Evolutionary conservation across 1,140 invertebrate species (phyloP), one percentile per base, ranked within the genome.

Genomic region (Zaprionus camerounensis): DNA sequence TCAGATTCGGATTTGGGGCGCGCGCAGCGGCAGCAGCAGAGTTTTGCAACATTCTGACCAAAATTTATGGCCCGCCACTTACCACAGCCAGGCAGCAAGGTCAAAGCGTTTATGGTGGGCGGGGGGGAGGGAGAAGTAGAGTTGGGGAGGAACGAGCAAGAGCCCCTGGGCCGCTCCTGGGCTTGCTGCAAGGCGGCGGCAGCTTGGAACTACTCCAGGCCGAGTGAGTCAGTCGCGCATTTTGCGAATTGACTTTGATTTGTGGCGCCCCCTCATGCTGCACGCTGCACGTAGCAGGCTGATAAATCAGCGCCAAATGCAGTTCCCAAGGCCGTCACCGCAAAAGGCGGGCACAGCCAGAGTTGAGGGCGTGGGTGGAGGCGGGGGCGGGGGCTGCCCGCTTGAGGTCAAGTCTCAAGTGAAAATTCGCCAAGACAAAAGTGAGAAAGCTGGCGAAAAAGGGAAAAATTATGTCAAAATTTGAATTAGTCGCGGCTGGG

Each of bases 381-480:
- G 13, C 31, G 31, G 55, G 3, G 36, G 58, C 17, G 31, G 56
- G 5, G 13, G 51, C 51, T 69, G 66, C 59, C 17, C 7, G 38
- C 49, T 81, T 79, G 41, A 90, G 78, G 85, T 90, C 85, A 88
- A 78, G 65, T 81, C 69, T 7, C 26, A 82, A 85, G 85, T 76
- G 85, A 90, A 90, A 90, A 81, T 90, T 80, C 64, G 62, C 41
- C n/a, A 46, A 77, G 67, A 75, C 77, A 86, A 81, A 85, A 76
- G 81, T 78, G 85, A 90, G 81, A 90, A 88, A 88, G 84, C 71
- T 79, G 53, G 65, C 62, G 41, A 59, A 51, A 57, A 69, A 71
- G 58, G 31, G 51, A 79, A 71, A 90, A 90, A 85, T 90, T 90
- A 90, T 90, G 85, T 90, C 85, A 90, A 90, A 90, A 90, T 90